Base-by-base conservation (phyloP, 1,140 invertebrate species). In the Schlechtendalia chinensis region DNA sequence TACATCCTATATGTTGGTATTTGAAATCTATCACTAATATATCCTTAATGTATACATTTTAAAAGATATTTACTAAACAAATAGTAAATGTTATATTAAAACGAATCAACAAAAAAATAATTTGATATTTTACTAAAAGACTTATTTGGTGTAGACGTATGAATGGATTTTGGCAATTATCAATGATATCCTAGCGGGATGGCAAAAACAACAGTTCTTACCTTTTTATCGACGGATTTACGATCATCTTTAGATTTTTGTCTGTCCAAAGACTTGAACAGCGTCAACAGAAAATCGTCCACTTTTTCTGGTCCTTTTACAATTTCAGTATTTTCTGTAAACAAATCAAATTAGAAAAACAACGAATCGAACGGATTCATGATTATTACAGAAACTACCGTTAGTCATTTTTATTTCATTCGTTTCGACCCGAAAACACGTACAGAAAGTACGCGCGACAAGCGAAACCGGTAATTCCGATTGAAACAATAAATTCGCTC, bases 211-310 rank as follows among this genome's bases (percentile, higher is more conserved):
- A 6, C 17, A 72, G 11, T 54, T n/a, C 0, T 47, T 77, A 79
- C 58, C 45, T 79, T 79, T 50, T 61, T 79, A 50, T 79, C 75
- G 0, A 47, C 22, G 12, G n/a, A 50, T 79, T 61, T 79, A 19
- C 75, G 75, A 50, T 79, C 75, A 27, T 79, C 75, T 79, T 79
- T 79, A n/a, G 75, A 63, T 45, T 79, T 79, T 17, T 61, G 75
- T 45, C 17, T 79, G 12, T 79, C 39, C 17, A 79, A 50, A 19
- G 75, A 17, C 17, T 63, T 79, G 19, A 79, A 79, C 16, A 79
- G 39, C 1, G 75, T 63, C 5, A 12, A 22, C 24, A 79, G 63
- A 63, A 79, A 79, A 5, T 79, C 75, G n/a, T 79, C 75, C 22
- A 59, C 39, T 79, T 79, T 63, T 50, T 79, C 75, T 0, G 75